A percentile compares a stretch with the other conserved stretches of the same genome.
Evolutionary conservation across 2,888 invertebrate species (phyloP).

Genomic region (Argyresthia albistria): DNA sequence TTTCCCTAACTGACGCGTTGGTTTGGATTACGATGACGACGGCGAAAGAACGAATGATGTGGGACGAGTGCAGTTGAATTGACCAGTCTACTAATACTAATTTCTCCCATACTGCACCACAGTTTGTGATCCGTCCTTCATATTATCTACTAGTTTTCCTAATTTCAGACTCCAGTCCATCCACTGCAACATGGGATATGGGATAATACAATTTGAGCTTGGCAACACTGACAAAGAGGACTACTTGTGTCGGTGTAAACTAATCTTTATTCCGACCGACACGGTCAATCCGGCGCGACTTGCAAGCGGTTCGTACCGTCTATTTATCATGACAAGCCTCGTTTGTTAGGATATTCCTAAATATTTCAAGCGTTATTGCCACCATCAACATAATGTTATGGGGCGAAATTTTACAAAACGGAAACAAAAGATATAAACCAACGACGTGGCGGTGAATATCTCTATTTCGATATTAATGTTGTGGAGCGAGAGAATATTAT

Average conservation of each 20-base stretch:
- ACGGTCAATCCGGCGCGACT: slow-evolving; percentile 49
- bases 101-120: too few species aligned
- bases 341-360: slow-evolving; percentile 69
- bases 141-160: too few species aligned
- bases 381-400: slow-evolving; percentile 70
- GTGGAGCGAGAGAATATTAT: slow-evolving; percentile 29
- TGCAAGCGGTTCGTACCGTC: slow-evolving; percentile 23
- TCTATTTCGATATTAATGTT: slow-evolving; percentile 49
- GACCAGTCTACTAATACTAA: too few species aligned
- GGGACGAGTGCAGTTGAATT: too few species aligned
- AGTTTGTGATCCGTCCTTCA: too few species aligned
- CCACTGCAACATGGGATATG: too few species aligned
- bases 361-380: slow-evolving; percentile 70
- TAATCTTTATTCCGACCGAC: slow-evolving; percentile 47
- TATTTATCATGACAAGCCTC: slow-evolving; percentile 57
- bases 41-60: too few species aligned
- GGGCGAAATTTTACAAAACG: slow-evolving; percentile 67
- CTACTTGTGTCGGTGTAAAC: slow-evolving; percentile 5
- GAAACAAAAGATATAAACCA: slow-evolving; percentile 63
- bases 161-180: too few species aligned
- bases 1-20: too few species aligned
- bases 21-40: too few species aligned
- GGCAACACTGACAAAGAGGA: neutral
- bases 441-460: slow-evolving; percentile 39
- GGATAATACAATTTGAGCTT: too few species aligned